Percentiles rank a stretch among this genome's conserved stretches.
Evolutionary conservation across 2,888 invertebrate genomes (phyloP).

Genomic region (Digitonthophagus gazella): DNA sequence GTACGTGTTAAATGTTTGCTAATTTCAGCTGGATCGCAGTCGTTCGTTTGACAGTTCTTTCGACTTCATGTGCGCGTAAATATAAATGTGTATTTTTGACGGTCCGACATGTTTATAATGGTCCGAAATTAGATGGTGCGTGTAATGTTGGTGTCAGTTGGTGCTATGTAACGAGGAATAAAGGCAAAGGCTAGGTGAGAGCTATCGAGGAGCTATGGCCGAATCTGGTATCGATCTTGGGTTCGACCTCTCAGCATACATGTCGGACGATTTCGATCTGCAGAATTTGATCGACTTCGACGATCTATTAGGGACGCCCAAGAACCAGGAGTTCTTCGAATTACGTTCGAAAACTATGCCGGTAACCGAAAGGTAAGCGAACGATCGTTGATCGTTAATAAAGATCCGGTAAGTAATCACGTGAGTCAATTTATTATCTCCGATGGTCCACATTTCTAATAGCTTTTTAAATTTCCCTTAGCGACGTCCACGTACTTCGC

Average conservation of each 20-base stretch:
- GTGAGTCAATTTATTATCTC: slow-evolving; percentile 22
- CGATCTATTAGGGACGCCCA: slow-evolving; percentile 54
- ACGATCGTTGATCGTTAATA: background rate
- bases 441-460: no score
- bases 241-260: slow-evolving; percentile 60
- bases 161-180: slow-evolving; percentile 1
- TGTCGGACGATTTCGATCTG: slow-evolving; percentile 52
- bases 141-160: background rate
- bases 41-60: slow-evolving; percentile 12
- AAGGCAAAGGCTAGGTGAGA: no score
- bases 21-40: background rate
- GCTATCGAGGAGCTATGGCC: slow-evolving; percentile 48
- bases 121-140: background rate
- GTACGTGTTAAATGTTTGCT: no score
- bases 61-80: slow-evolving; percentile 7
- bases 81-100: slow-evolving; percentile 5
- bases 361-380: slow-evolving; percentile 59
- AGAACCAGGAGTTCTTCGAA: slow-evolving; percentile 63
- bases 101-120: slow-evolving; percentile 1
- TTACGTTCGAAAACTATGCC: slow-evolving; percentile 61
- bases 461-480: background rate
- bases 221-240: slow-evolving; percentile 67
- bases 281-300: slow-evolving; percentile 54
- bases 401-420: slow-evolving; percentile 18
- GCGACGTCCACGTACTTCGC: background rate